Base-by-base conservation (phyloP, 2,888 invertebrate species). In the Tolmerus cingulatus region DNA sequence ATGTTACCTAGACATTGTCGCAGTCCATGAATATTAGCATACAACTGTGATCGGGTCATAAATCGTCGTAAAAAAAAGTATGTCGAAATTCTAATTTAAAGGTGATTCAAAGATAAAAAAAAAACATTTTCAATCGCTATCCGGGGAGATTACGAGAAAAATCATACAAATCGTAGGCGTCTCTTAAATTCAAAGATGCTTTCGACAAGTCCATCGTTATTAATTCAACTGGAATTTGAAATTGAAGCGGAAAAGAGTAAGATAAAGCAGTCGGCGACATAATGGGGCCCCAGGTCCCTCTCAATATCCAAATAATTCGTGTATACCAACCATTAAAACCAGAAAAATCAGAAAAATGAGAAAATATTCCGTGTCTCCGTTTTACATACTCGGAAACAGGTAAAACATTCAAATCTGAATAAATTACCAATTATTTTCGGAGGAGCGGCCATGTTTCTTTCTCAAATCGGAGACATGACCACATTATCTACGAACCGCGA, bases 391-490 rank as follows among this genome's bases (percentile, higher is more conserved):
- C 82, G 82, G 82, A 37, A 37, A 82, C 19, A 57, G 27, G 82
- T 34, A 82, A 82, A 82, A 82, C 37, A 66, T 57, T 27, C 57
- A 82, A 82, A 82, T 82, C 82, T 91, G 91, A 90, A 91, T 91
- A 91, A 91, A 91, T 91, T 91, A 91, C 89, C 91, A 91, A 91
- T 90, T 90, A 91, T 90, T 88, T 51, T 87, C 88, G 87, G 86
- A 66, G 86, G 84, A 88, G 84, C 84, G 87, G 87, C 87, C 86
- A 87, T 87, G 89, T 89, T 89, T 89, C 88, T 89, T 66, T 88
- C 79, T 86, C 79, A 86, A 85, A 85, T 88, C 57, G 74, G 86
- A 87, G 76, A 87, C 82, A 46, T 88, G 79, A 79, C 43, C 78
- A 86, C 86, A 87, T 87, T 87, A 87, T 78, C 87, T 57, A 79